Conservation (phyloP, 2,888 invertebrate species). For the Imbricaverruca yamaguchii region DNA sequence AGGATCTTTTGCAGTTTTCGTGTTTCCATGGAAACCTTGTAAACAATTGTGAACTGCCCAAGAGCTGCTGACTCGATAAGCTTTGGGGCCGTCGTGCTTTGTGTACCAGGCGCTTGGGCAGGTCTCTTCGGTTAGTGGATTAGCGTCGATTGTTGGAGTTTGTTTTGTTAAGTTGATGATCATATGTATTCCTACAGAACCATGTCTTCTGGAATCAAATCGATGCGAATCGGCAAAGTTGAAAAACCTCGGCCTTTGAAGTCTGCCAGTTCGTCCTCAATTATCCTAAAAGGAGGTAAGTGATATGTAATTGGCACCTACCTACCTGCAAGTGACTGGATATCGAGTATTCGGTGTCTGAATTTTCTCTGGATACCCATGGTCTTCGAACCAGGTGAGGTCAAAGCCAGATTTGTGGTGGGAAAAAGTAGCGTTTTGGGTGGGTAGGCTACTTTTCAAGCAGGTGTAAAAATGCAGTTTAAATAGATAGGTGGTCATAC, state of each 20-base stretch:
- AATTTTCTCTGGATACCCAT: not conserved
- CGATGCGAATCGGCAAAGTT: constrained; percentile 29
- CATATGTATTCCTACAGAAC: not conserved
- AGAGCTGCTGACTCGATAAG: too few relatives aligned
- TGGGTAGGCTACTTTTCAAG: not conserved
- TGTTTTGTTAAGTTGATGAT: too few relatives aligned
- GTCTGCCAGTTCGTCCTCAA: constrained; percentile 23
- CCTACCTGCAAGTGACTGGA: not conserved
- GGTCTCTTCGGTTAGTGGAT: too few relatives aligned
- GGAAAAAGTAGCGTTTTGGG: too few relatives aligned
- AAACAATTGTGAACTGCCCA: too few relatives aligned
- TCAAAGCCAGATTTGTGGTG: too few relatives aligned
- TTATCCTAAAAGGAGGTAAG: not conserved
- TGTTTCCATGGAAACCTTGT: too few relatives aligned
- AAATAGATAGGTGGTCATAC: not conserved
- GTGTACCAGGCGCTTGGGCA: too few relatives aligned
- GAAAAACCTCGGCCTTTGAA: constrained; percentile 33
- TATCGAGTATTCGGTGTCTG: not conserved
- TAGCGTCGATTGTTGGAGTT: too few relatives aligned
- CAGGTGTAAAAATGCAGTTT: not conserved
- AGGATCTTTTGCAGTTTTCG: too few relatives aligned
- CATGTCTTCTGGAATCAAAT: constrained; percentile 25
- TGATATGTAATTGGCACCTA: not conserved
- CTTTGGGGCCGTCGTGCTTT: too few relatives aligned
- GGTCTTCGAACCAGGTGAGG: not conserved